A percentile compares a stretch with the other conserved stretches of the same genome.
Evolutionary conservation across 2,888 invertebrate genomes (phyloP).

Genomic region (Torymus texanus): DNA sequence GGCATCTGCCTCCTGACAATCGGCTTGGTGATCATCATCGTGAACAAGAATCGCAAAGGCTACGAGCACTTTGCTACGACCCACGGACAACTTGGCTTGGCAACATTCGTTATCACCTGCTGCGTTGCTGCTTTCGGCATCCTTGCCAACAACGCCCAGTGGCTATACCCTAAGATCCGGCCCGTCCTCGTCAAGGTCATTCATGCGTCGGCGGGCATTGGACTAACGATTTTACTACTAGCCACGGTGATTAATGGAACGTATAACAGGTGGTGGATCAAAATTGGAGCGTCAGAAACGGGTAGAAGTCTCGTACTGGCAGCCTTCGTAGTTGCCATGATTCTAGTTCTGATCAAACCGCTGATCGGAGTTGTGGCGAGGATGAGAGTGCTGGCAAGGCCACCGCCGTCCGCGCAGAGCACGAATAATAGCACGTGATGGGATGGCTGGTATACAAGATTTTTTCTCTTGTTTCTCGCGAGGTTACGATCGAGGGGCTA

Average conservation of each 20-base stretch:
- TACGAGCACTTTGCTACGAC: constrained; percentile 64
- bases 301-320: constrained; percentile 65
- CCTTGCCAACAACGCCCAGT: constrained; percentile 67
- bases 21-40: constrained; percentile 66
- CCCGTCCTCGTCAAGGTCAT: constrained; percentile 68
- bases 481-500: too few species aligned
- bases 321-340: constrained; percentile 66
- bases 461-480: too few species aligned
- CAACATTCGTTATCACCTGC: constrained; percentile 63
- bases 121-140: constrained; percentile 65
- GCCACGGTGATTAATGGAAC: constrained; percentile 69
- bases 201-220: constrained; percentile 68
- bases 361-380: constrained; percentile 66
- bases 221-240: constrained; percentile 64
- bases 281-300: constrained; percentile 58
- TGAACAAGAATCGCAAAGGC: constrained; percentile 62
- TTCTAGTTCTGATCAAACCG: constrained; percentile 68
- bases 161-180: constrained; percentile 67
- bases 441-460: too few species aligned
- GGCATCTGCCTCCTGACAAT: constrained; percentile 65
- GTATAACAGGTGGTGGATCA: constrained; percentile 64
- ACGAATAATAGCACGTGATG: constrained; percentile 22
- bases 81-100: constrained; percentile 67
- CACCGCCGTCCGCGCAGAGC: constrained; percentile 36
- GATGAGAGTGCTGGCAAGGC: constrained; percentile 62